Conservation (phyloP, 2,797 vertebrate species). For the Siniperca undulata region DNA sequence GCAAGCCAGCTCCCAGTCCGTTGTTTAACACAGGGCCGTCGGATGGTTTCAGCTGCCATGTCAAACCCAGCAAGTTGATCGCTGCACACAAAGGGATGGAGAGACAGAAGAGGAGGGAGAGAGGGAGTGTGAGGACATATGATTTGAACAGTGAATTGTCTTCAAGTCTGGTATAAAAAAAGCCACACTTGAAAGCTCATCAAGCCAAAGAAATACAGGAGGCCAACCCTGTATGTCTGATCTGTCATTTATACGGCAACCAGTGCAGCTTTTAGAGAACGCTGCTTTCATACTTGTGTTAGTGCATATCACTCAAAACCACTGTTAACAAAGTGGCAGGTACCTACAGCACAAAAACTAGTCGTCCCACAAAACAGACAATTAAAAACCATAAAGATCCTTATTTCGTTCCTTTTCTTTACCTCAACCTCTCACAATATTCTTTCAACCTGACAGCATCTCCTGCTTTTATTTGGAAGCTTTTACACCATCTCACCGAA, state of each 20-base stretch:
- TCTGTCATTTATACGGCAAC: slow-evolving; percentile 52
- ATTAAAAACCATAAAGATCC: slow-evolving; percentile 56
- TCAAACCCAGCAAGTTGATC: slow-evolving; percentile 96
- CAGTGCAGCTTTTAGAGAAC: slow-evolving; percentile 13
- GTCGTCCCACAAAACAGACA: slow-evolving; percentile 52
- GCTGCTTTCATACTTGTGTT: slow-evolving; percentile 8
- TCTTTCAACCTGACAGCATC: slow-evolving; percentile 66
- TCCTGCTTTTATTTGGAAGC: slow-evolving; percentile 67
- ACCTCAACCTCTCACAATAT: slow-evolving; percentile 48
- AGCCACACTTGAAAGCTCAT: slow-evolving; percentile 59
- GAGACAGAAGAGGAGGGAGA: slow-evolving; percentile 8
- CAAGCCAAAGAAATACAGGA: slow-evolving; percentile 37
- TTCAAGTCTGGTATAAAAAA: slow-evolving; percentile 17
- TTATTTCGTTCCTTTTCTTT: slow-evolving; percentile 27
- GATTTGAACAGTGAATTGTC: slow-evolving; percentile 38
- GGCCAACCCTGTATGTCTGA: slow-evolving; percentile 33
- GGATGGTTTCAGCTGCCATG: slow-evolving; percentile 96
- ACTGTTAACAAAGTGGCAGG: slow-evolving; percentile 44
- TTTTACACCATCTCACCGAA: slow-evolving; percentile 63
- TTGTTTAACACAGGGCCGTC: slow-evolving; percentile 95
- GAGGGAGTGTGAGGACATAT: slow-evolving; percentile 49
- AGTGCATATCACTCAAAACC: slow-evolving; percentile 44
- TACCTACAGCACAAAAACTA: slow-evolving; percentile 24
- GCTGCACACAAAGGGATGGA: slow-evolving; percentile 87
- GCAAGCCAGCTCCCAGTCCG: slow-evolving; percentile 88